Base-by-base conservation (phyloP, 64 coral and sea anemone species). In the Stichodactyla mertensii region DNA sequence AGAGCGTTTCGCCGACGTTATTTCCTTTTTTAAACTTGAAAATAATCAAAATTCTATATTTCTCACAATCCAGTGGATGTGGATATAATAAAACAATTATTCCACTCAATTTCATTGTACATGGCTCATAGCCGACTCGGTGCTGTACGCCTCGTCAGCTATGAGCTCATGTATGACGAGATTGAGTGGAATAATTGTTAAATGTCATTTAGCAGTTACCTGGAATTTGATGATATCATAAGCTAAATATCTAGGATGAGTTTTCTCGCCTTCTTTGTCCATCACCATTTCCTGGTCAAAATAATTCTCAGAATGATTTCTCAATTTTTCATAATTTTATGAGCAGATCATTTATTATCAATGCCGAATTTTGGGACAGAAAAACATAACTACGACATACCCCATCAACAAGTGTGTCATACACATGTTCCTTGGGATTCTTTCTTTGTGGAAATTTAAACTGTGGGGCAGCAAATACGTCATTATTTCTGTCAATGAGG, bases 401-500 rank as follows among this genome's bases (percentile, higher is more conserved):
- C 93, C 93, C 97, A 88, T 99, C 97, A 31, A 99, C 59, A 36
- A 99, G 84, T 78, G 97, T 95, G 77, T 99, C 91, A 66, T 66
- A 92, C 52, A 99, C 67, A 27, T 99, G 97, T 77, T 94, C 88
- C 51, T 88, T 87, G 11, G 88, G 87, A 53, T 74, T 85, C 85
- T 99, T 99, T 61, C 97, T 87, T 80, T 99, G 93, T 83, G 97
- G 97, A 87, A 99, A 99, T 16, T 71, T 74, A 36, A 99, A 94
- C 64, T 99, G 97, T 20, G 97, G 97, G n/a, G 93, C 97, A 61
- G 84, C 83, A 88, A 99, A 99, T n/a, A 99, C 97, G 13, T 91
- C 88, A 86, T 95, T 95, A 77, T 99, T 92, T 74, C 97, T 90
- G 82, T 99, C 97, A 5, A 99, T 82, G 15, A 99, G 61, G 90